Percentiles rank a stretch among this genome's conserved stretches.
Conservation (phyloP, 2,797 vertebrate genomes). For the Amniataba percoides region DNA sequence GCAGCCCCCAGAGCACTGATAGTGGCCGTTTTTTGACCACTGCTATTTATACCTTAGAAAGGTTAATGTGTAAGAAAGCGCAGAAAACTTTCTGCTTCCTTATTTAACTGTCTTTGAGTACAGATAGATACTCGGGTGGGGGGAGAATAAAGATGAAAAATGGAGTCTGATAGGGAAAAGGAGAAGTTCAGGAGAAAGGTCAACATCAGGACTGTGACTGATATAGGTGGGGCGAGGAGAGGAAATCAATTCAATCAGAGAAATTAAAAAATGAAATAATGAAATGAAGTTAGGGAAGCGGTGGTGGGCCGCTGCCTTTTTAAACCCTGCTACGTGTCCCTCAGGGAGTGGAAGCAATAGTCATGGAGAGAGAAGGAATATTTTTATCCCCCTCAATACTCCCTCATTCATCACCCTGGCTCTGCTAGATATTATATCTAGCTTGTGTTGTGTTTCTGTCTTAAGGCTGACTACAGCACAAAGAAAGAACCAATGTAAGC, state of each 20-base stretch:
- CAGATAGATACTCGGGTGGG: constrained; percentile 4
- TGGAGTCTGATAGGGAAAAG: background rate
- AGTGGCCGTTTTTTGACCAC: constrained; percentile 12
- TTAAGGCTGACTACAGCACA: constrained; percentile 81
- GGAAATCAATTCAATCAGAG: constrained; percentile 21
- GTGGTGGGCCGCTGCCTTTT: constrained; percentile 27
- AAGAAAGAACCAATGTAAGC: constrained; percentile 81
- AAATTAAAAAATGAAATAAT: background rate
- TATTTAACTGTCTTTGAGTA: constrained; percentile 9
- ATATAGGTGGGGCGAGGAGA: background rate
- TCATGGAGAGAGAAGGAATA: constrained; percentile 63
- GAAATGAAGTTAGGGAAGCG: constrained; percentile 21
- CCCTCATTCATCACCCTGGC: constrained; percentile 73
- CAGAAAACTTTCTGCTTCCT: background rate
- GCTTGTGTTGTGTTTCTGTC: constrained; percentile 77
- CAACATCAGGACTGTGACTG: constrained; percentile 29
- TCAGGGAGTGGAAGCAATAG: constrained; percentile 61
- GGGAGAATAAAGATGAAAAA: constrained; percentile 1
- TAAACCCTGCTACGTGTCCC: constrained; percentile 52
- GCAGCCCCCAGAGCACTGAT: constrained; percentile 21
- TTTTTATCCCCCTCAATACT: constrained; percentile 71
- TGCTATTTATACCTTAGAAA: constrained; percentile 29
- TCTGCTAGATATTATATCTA: constrained; percentile 77
- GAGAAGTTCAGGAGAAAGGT: constrained; percentile 14
- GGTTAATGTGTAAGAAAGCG: constrained; percentile 19